A percentile compares a stretch with the other conserved stretches of the same genome.
Evolutionary conservation across 2,888 invertebrate species (phyloP).

Genomic region (Cantharis rufa): DNA sequence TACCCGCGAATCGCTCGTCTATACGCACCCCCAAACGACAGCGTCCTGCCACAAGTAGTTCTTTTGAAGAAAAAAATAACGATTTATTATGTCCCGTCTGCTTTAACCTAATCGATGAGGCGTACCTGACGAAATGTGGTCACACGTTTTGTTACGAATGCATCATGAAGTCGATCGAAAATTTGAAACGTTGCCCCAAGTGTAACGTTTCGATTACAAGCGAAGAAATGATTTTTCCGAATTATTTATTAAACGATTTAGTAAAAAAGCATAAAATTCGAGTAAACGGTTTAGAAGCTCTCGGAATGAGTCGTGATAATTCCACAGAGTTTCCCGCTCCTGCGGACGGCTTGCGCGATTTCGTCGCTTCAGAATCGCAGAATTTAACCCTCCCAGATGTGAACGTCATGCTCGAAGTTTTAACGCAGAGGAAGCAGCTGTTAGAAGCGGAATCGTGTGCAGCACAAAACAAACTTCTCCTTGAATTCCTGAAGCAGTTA

Average conservation of each 20-base stretch:
- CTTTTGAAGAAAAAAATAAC: slow-evolving; percentile 57
- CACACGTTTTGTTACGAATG: slow-evolving; percentile 90
- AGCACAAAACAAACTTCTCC: slow-evolving; percentile 78
- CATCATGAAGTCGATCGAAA: slow-evolving; percentile 70
- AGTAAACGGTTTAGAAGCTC: slow-evolving; percentile 55
- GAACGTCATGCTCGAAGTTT: slow-evolving; percentile 77
- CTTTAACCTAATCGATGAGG: slow-evolving; percentile 86
- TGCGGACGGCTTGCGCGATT: slow-evolving; percentile 63
- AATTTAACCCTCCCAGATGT: slow-evolving; percentile 78
- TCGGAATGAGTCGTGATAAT: slow-evolving; percentile 52
- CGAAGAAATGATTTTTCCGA: slow-evolving; percentile 79
- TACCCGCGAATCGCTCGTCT: slow-evolving; percentile 53
- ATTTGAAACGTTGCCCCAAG: slow-evolving; percentile 77
- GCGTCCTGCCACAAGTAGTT: slow-evolving; percentile 60
- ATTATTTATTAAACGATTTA: slow-evolving; percentile 82
- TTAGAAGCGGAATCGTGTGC: slow-evolving; percentile 80
- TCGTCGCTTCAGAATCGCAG: slow-evolving; percentile 71
- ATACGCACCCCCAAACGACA: slow-evolving; percentile 59
- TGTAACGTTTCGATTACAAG: slow-evolving; percentile 75
- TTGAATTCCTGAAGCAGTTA: slow-evolving; percentile 82
- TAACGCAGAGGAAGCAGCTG: slow-evolving; percentile 77
- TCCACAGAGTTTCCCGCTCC: slow-evolving; percentile 54
- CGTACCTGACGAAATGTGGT: slow-evolving; percentile 89
- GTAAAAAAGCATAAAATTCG: slow-evolving; percentile 71
- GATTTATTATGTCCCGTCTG: slow-evolving; percentile 59